Conservation (phyloP, 2,113 vertebrate genomes). For the Platanista minor region DNA sequence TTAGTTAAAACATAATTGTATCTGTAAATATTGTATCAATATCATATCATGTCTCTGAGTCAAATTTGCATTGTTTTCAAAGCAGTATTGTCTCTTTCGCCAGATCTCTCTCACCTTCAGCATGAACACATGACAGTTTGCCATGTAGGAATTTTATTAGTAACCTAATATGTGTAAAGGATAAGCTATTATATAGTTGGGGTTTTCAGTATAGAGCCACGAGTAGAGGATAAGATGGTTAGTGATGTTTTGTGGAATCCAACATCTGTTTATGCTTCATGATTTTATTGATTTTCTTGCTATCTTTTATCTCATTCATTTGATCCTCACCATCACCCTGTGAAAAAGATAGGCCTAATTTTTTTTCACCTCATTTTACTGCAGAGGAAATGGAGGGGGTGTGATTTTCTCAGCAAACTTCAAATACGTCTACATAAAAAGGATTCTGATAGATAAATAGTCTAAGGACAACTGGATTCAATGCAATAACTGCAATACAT, state of each 20-base stretch:
- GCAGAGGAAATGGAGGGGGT: not conserved
- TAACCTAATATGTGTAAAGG: not conserved
- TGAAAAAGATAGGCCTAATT: not conserved
- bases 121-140: not conserved
- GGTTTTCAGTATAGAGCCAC: not conserved
- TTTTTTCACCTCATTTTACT: not conserved
- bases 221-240: not conserved
- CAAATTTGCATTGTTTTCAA: not conserved
- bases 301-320: not conserved
- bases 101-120: not conserved
- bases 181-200: not conserved
- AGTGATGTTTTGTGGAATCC: not conserved
- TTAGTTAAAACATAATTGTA: not conserved
- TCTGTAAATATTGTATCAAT: not conserved
- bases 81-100: not conserved
- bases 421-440: not conserved
- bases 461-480: not conserved
- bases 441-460: not conserved
- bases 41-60: not conserved
- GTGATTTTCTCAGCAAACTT: slow-evolving; percentile 5
- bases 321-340: not conserved
- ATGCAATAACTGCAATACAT: not conserved
- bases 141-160: not conserved
- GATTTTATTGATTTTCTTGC: not conserved
- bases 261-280: not conserved